Base-by-base conservation (phyloP, 2,797 vertebrate species). In the Oryzias dopingdopingensis region DNA sequence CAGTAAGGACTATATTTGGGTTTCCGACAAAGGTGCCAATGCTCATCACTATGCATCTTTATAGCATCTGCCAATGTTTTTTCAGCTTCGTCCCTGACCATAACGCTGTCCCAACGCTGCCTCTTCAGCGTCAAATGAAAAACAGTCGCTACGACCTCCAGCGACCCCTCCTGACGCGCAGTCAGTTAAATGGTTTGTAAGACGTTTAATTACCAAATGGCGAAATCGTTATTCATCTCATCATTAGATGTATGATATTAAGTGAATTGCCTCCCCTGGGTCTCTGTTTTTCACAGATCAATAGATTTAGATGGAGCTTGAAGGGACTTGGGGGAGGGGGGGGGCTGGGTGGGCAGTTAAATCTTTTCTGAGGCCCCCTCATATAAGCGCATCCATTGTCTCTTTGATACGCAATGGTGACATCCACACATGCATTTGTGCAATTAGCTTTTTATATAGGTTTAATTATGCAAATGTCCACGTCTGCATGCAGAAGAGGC, bases 181-280 rank as follows among this genome's bases (percentile, higher is more conserved):
- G 89, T 93, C 92, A 94, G 90, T 95, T 95, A 95, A 95, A 94
- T 94, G 93, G 91, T 94, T 96, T 95, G 92, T 94, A 96, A 94
- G 93, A 94, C 63, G 85, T 95, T 96, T 98, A 97, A 96, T 97
- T 98, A 96, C 92, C 92, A 95, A 95, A 94, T 93, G 89, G 93
- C 94, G 91, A 94, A 93, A 94, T 96, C 92, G 92, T 95, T 94
- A 93, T 94, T 97, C 93, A 95, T 96, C 93, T 95, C 92, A 92
- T 96, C 93, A 96, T 96, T 95, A 95, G 94, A 94, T 94, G 92
- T 93, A 92, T 91, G 94, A 94, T 85, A 91, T 95, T 95, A 96
- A 94, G 92, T 95, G 94, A 95, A 95, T 94, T 92, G 89, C 90
- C 84, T 96, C 94, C 94, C 95, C 85, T 88, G 94, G 92, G 94